Percentiles rank a stretch among this genome's conserved stretches.
Evolutionary conservation across 2,797 vertebrate species (phyloP).

Genomic region (Eulemur mongoz): DNA sequence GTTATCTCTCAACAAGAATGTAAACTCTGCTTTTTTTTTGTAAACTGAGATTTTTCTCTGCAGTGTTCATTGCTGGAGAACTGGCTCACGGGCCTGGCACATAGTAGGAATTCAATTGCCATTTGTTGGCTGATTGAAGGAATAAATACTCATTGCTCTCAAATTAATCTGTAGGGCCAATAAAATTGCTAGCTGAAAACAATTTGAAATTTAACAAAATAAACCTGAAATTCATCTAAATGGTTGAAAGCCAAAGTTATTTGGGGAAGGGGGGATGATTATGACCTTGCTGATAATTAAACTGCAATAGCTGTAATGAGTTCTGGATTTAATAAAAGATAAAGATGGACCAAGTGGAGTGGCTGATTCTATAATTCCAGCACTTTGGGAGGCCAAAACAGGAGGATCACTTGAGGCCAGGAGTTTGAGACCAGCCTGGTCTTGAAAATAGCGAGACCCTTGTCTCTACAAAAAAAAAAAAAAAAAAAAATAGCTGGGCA

Average conservation of each 20-base stretch:
- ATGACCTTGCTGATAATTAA: not conserved
- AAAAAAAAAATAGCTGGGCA: too few species aligned
- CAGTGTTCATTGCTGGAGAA: not conserved
- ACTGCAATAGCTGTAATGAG: not conserved
- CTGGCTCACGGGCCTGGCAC: not conserved
- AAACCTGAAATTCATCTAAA: not conserved
- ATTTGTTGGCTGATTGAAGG: not conserved
- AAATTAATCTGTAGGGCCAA: not conserved
- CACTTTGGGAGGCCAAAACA: not conserved
- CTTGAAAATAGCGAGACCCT: not conserved
- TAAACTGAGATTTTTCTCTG: not conserved
- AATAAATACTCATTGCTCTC: not conserved
- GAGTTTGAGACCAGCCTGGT: not conserved
- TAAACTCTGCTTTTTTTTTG: not conserved
- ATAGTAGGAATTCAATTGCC: not conserved
- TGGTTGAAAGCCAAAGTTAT: not conserved
- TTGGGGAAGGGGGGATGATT: not conserved
- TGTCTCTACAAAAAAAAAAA: not conserved
- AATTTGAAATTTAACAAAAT: not conserved
- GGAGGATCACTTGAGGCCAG: not conserved
- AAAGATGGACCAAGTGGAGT: not conserved
- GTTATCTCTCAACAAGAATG: not conserved
- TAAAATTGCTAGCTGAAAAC: not conserved
- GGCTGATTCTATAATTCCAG: not conserved
- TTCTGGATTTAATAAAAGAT: not conserved